Evolutionary conservation across 2,797 vertebrate species (phyloP), one percentile per base, ranked within the genome.

Genomic region (Gallinago stenura): DNA sequence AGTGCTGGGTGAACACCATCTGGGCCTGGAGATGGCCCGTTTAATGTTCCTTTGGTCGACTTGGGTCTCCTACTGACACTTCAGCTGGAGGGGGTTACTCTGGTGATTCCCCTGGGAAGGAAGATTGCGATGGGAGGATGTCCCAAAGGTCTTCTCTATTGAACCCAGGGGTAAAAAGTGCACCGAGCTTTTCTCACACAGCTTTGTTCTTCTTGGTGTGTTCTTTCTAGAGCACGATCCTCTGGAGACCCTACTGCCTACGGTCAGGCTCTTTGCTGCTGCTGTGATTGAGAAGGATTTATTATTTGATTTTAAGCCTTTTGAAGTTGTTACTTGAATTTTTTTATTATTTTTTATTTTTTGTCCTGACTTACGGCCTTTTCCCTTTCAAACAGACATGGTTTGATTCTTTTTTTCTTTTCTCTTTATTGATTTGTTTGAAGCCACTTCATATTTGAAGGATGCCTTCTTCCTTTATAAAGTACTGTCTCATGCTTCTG

Each of bases 121-220:
- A 82, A 56, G 64, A 61, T 13, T 71, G 33, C 2, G 3, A 53
- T 48, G 57, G 57, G 31, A 92, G 50, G 66, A 54, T 70, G 18
- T 77, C 51, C 70, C n/a, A 35, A 45, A 21, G 72, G 45, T 83
- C 41, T 83, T 78, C 76, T 46, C 10, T 8, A 4, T 26, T 62
- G 60, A 84, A 45, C 43, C 28, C 43, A 28, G 81, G 48, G 43
- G 56, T 87, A 56, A 84, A 80, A 94, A 79, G 78, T 35, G 75
- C 78, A 43, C 53, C 16, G 28, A 81, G 53, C 53, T 75, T 78
- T 76, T 28, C 58, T 88, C 22, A 7, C 25, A 6, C 14, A 66
- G 46, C 87, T 97, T 94, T 94, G 81, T 93, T 96, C 75, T 83
- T 72, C 86, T 89, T 1, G 18, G 69, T 20, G 50, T 64, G 73